Evolutionary conservation across 2,888 invertebrate species (phyloP).

Genomic region (Pycnomerus fuliginosus): DNA sequence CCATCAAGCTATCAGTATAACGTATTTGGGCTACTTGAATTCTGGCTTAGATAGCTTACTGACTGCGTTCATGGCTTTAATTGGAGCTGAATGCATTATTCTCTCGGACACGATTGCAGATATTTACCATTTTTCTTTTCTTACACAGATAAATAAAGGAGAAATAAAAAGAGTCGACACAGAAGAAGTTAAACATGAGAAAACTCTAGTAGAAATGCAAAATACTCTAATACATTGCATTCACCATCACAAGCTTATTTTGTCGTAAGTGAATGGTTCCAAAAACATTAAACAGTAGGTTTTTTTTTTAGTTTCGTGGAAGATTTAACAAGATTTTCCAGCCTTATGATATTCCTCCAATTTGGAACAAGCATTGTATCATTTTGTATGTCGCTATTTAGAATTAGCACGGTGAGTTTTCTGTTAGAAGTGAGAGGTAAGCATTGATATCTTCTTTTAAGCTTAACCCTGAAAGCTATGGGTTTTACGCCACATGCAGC

Average conservation of each 20-base stretch:
- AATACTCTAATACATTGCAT: not conserved
- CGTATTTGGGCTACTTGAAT: not conserved
- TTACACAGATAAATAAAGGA: too few species aligned
- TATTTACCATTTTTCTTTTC: too few species aligned
- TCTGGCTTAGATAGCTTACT: not conserved
- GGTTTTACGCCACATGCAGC: too few species aligned
- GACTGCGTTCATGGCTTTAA: not conserved
- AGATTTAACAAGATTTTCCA: too few species aligned
- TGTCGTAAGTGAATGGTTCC: not conserved
- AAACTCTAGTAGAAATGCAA: not conserved
- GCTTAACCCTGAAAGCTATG: too few species aligned
- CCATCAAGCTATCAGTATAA: not conserved
- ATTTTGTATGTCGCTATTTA: not conserved
- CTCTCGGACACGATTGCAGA: not conserved
- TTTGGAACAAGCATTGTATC: not conserved
- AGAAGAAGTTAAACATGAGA: not conserved
- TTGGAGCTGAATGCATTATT: not conserved
- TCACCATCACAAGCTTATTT: not conserved
- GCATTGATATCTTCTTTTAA: too few species aligned
- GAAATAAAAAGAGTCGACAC: too few species aligned
- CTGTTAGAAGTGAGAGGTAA: too few species aligned
- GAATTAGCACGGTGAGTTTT: not conserved
- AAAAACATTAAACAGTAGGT: not conserved
- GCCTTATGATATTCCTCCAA: not conserved
- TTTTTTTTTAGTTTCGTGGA: too few species aligned